Evolutionary conservation across 2,797 vertebrate genomes (phyloP).

Genomic region (Leptodactylus fallax): DNA sequence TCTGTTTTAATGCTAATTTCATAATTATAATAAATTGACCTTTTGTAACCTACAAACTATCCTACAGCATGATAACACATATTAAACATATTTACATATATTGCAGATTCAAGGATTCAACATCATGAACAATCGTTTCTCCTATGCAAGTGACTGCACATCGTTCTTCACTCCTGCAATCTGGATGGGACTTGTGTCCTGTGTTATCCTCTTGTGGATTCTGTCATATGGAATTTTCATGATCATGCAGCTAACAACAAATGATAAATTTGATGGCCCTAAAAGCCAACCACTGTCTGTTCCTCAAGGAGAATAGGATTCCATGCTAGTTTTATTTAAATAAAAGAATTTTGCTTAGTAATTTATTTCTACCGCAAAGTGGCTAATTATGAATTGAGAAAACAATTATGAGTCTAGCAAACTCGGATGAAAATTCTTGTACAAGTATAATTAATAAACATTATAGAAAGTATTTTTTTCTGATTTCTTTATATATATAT

Average conservation of each 20-base stretch:
- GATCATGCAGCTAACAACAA: slow-evolving; percentile 71
- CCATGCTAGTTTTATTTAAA: background rate
- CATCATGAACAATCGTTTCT: slow-evolving; percentile 68
- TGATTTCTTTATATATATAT: background rate
- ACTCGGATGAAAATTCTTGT: background rate
- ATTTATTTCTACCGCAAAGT: slow-evolving; percentile 1
- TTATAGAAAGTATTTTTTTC: background rate
- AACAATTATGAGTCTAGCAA: background rate
- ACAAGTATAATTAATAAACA: background rate
- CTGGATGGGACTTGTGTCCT: slow-evolving; percentile 71
- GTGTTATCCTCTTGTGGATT: slow-evolving; percentile 69
- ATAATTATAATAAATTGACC: background rate
- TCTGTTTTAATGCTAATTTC: background rate
- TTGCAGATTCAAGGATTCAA: slow-evolving; percentile 75
- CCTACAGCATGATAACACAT: background rate
- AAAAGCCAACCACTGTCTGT: slow-evolving; percentile 68
- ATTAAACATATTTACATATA: slow-evolving; percentile 32
- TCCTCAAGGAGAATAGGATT: slow-evolving; percentile 71
- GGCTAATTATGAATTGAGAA: background rate
- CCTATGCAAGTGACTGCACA: slow-evolving; percentile 70
- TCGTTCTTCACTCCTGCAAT: slow-evolving; percentile 71
- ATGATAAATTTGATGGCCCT: slow-evolving; percentile 70
- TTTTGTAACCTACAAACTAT: background rate
- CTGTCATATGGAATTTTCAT: slow-evolving; percentile 69
- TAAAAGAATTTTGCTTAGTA: background rate